Conservation (phyloP, 2,888 invertebrate genomes). For the Phengaris arion region DNA sequence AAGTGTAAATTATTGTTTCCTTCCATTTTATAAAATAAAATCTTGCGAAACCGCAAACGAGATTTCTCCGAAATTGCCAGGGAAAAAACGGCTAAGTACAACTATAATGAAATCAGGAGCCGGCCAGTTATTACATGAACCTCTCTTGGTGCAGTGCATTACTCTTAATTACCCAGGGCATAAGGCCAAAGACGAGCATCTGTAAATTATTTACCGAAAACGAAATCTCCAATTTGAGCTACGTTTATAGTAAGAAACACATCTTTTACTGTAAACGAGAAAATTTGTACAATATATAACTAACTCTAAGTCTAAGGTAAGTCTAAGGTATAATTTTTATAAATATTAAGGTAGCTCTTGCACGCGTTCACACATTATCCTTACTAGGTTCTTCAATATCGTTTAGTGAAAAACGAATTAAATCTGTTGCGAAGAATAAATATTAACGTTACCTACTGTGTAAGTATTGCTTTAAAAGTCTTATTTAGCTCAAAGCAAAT, state of each 20-base stretch:
- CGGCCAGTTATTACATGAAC: neutral
- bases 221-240: neutral
- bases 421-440: neutral
- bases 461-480: neutral
- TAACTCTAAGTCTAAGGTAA: no score
- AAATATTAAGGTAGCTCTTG: no score
- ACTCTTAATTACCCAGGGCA: neutral
- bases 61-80: slow-evolving; percentile 20
- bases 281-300: no score
- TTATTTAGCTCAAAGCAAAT: neutral
- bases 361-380: neutral
- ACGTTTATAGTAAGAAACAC: neutral
- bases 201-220: neutral
- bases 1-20: neutral
- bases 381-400: no score
- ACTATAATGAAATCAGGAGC: slow-evolving; percentile 21
- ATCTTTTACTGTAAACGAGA: neutral
- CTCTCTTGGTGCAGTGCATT: neutral
- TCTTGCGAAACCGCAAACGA: slow-evolving; percentile 10
- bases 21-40: slow-evolving; percentile 19
- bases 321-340: no score
- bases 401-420: neutral
- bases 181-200: neutral
- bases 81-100: slow-evolving; percentile 19
- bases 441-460: neutral